Percentiles rank a stretch among this genome's conserved stretches.
These are phyloP conservation scores for Vultur gryphus DNA, from an alignment of 2,797 vertebrate species.

Conservation along the genomic window DNA sequence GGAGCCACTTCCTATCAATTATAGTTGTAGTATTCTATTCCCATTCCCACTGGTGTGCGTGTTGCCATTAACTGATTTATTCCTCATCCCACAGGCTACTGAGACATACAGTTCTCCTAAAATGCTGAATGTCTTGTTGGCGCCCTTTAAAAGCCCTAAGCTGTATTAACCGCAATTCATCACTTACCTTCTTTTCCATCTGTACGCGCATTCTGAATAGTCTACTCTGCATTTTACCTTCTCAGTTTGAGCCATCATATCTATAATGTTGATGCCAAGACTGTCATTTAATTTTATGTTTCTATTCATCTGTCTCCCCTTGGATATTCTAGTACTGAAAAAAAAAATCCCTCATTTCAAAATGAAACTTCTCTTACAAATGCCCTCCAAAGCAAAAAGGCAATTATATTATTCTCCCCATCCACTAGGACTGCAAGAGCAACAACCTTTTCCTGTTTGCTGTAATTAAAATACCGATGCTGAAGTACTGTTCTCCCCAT, in stretches of 20 bases:
- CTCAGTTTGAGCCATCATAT: background rate
- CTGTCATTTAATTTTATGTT: background rate
- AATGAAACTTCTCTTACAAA: background rate
- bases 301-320: background rate
- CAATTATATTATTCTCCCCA: background rate
- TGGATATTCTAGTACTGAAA: background rate
- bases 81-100: background rate
- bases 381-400: background rate
- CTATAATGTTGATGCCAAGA: background rate
- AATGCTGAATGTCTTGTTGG: background rate
- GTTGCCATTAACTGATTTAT: background rate
- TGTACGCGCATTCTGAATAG: background rate
- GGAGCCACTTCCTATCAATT: background rate
- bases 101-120: background rate
- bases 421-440: background rate
- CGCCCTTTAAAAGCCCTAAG: background rate
- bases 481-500: background rate
- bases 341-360: background rate
- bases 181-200: background rate
- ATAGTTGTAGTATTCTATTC: background rate
- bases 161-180: background rate
- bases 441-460: background rate
- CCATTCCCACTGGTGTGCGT: background rate
- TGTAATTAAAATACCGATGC: background rate
- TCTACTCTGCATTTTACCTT: background rate